Conservation (phyloP, 2,888 invertebrate species). For the Geotrupes spiniger region DNA sequence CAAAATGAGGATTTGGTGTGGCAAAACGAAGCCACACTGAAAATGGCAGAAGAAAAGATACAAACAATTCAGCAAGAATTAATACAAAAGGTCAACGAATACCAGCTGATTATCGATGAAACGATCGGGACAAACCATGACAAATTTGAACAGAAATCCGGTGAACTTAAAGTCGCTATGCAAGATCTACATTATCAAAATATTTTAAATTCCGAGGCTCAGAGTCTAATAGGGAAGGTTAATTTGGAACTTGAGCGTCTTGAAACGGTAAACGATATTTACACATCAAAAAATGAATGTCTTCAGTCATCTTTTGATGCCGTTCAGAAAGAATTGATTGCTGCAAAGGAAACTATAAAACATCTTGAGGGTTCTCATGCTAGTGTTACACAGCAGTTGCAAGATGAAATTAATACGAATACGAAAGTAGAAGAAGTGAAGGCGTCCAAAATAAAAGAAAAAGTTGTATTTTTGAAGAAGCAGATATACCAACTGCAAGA, state of each 20-base stretch:
- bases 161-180: constrained; percentile 18
- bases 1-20: constrained; percentile 42
- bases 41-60: constrained; percentile 37
- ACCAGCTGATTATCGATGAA: constrained; percentile 19
- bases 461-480: constrained; percentile 31
- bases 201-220: constrained; percentile 17
- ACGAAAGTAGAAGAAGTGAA: constrained; percentile 10
- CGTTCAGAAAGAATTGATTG: constrained; percentile 12
- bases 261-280: constrained; percentile 17
- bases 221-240: constrained; percentile 13
- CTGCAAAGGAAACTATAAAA: constrained; percentile 6
- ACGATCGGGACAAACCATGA: constrained; percentile 18
- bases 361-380: constrained; percentile 7
- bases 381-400: constrained; percentile 24
- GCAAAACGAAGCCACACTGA: constrained; percentile 39
- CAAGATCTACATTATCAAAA: constrained; percentile 16
- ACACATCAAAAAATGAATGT: constrained; percentile 15
- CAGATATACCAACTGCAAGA: constrained; percentile 34
- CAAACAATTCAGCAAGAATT: constrained; percentile 34
- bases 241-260: constrained; percentile 18
- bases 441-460: too few species aligned
- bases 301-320: constrained; percentile 12
- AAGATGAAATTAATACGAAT: neutral
- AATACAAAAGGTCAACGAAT: constrained; percentile 33
- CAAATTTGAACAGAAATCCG: constrained; percentile 21